Base-by-base conservation (phyloP, 2,113 vertebrate genomes). In the Zonotrichia leucophrys region DNA sequence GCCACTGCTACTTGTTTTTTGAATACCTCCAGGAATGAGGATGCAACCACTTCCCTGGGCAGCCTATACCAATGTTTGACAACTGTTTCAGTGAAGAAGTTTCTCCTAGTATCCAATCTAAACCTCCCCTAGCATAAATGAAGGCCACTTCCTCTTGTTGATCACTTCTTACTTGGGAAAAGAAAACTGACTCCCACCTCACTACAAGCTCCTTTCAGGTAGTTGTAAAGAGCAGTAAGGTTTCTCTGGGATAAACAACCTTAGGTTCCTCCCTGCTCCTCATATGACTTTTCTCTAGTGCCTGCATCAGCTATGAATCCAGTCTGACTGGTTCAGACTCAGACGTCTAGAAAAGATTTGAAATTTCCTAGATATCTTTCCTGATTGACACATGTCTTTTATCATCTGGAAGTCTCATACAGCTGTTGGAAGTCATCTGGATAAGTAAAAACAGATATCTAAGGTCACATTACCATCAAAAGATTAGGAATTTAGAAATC, bases 321-420 rank as follows among this genome's bases (percentile, higher is more conserved):
- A 53, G n/a, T 59, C 49, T 76, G 15, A n/a, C 11, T 80, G n/a
- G 4, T 46, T 83, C 28, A 58, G 18, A 60, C 24, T 75, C 14
- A 56, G 24, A 68, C 5, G 3, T 42, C 27, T 85, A 82, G 24
- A 47, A 19, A 18, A 28, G 20, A 22, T 21, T 56, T 77, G 33
- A 88, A 81, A 92, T 81, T 12, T 14, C 6, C 27, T 50, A 41
- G 10, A 19, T 74, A 33, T 23, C 35, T 88, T 74, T 62, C 18
- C 31, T 85, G 35, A 25, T 9, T 59, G 27, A 8, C 31, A 63
- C 0, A 0, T 31, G 14, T 42, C 15, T 77, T 87, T 49, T 59
- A 37, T 63, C 6, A 24, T 37, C 53, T 73, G n/a, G 27, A 67
- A 75, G 5, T 68, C 44, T 73, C 4, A 7, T 30, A 31, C 1